Evolutionary conservation across 2,113 vertebrate genomes (phyloP), one percentile per base, ranked within the genome.

Genomic region (Dipodomys merriami): DNA sequence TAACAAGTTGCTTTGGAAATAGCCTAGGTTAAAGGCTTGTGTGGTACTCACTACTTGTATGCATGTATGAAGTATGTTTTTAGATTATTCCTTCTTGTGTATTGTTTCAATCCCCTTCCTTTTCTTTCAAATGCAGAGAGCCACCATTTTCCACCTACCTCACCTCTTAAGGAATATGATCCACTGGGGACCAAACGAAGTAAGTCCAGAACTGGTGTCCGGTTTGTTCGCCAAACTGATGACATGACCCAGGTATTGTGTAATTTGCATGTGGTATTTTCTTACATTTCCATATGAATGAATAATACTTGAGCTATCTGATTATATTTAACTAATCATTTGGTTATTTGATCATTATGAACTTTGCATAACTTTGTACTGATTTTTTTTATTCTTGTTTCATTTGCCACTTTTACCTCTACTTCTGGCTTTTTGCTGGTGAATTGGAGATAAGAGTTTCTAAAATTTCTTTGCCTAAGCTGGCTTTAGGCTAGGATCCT

Each of bases 91-190:
- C 6, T 88, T 74, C 49, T 95, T 62, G 72, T 3, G 0, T 49
- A 88, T 2, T 84, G 67, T 93, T 96, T 88, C 93, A 33, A 94
- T 88, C 12, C 10, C 79, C 3, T 86, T 81, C 62, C 2, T 86
- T 86, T 96, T 96, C 27, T 97, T 92, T 95, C 80, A n/a, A 84
- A 92, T 93, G 69, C 98, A n/a, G 99, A 99, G 6, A 98, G 93
- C 33, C 95, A 30, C 39, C 98, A 86, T 86, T 98, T 99, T 93
- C 89, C 97, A 80, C 98, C 99, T 77, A 99, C 99, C 49, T 99
- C 99, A 91, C 98, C 99, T 57, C 98, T 99, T 92, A 99, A 96
- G 96, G 98, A 98, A 95, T 98, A 98, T 69, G 96, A 95, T 76
- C 39, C 91, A 4, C 96, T 96, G 79, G 91, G 97, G 23, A 93